Base-by-base conservation (phyloP, 2,888 invertebrate species). In the Clunio marinus region DNA sequence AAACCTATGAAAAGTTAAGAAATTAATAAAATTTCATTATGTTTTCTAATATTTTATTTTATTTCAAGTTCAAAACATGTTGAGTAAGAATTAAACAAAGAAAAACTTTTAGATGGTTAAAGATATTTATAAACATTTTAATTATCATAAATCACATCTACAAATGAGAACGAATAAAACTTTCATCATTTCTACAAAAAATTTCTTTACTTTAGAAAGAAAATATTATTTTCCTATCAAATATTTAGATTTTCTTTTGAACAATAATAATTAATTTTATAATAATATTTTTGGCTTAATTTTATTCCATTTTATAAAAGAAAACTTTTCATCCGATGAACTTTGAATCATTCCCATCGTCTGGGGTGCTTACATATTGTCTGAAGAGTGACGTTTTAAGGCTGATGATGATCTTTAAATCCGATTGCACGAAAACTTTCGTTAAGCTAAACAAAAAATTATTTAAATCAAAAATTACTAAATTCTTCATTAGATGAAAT, bases 341-440 rank as follows among this genome's bases (percentile, higher is more conserved):
- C 51, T 8, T 32, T 51, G 51, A 51, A 51, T 20, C 17, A 51
- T 22, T 51, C 51, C 51, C 51, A 51, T 17, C 20, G 7, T 22
- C n/a, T 51, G 51, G 51, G 51, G n/a, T n/a, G n/a, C n/a, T n/a
- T n/a, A n/a, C n/a, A n/a, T 51, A 51, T 51, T 51, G 51, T 51
- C 51, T 22, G 22, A 51, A 51, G 15, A 51, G 22, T 51, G 15
- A 60, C 63, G 15, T 65, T 65, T 59, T 51, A 66, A 66, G 66
- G 66, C 66, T 66, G 51, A 28, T 66, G 46, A 51, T 66, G 32
- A n/a, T 66, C 55, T 55, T 15, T 66, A 66, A 66, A 66, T 66
- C 55, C 55, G 55, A 55, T 66, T 66, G 17, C 57, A 57, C 57
- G 25, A 57, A 22, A 4, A 25, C 25, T 55, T 27, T 57, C 51